phyloP scores from a whole-genome alignment of 2,113 vertebrate genomes.

The Corvus cornix region DNA sequence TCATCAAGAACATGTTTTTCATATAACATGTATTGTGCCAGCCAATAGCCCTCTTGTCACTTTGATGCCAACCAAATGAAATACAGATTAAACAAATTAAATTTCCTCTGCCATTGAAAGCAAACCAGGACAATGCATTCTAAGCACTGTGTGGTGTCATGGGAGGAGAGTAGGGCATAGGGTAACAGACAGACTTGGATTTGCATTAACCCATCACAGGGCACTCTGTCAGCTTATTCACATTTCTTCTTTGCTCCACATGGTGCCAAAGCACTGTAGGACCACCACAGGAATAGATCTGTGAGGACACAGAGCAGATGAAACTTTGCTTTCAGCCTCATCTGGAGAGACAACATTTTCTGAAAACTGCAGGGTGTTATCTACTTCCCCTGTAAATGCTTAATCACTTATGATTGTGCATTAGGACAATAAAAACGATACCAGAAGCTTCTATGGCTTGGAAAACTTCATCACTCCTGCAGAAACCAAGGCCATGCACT shows the following conservation, averaged over 20 bases:
- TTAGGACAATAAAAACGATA: not conserved
- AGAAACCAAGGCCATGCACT: not conserved
- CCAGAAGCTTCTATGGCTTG: not conserved
- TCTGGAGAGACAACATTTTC: not conserved
- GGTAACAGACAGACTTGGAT: not conserved
- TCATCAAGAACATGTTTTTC: not conserved
- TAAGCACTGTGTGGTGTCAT: not conserved
- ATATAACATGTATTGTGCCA: not conserved
- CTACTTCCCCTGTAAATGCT: not conserved
- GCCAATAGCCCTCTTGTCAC: not conserved
- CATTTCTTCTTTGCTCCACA: rapidly evolving
- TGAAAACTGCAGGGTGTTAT: rapidly evolving
- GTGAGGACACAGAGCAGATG: not conserved
- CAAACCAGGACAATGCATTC: not conserved
- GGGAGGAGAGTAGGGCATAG: rapidly evolving
- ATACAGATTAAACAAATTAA: constrained; percentile 8
- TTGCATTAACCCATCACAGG: not conserved
- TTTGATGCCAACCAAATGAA: constrained; percentile 22
- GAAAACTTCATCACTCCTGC: not conserved
- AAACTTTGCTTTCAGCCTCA: not conserved
- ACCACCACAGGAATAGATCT: not conserved
- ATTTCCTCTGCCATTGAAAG: not conserved
- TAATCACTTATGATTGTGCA: not conserved
- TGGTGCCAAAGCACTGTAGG: not conserved
- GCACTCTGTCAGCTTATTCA: not conserved